A percentile compares a stretch with the other conserved stretches of the same genome.
phyloP scores from a whole-genome alignment of 2,888 invertebrate species.

The Diabrotica balteata region DNA sequence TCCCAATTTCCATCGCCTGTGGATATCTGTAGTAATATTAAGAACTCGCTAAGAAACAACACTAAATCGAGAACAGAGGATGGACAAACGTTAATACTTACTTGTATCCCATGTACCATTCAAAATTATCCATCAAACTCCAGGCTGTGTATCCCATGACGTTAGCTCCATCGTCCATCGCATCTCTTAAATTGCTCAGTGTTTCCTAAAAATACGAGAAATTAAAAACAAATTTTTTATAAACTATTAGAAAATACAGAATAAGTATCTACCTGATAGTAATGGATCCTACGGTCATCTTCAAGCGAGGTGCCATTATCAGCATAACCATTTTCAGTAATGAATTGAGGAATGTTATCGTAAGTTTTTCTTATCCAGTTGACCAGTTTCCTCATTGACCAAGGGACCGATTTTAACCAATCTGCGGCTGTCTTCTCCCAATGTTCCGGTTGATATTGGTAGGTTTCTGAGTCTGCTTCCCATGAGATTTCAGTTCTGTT shows the following conservation, averaged over 20 bases:
- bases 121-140: conserved; percentile 53
- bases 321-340: conserved; percentile 67
- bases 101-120: conserved; percentile 61
- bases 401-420: conserved; percentile 60
- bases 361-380: conserved; percentile 58
- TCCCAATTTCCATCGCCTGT: too few relatives aligned
- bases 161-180: conserved; percentile 47
- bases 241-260: background rate
- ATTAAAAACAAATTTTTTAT: background rate
- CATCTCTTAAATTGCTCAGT: conserved; percentile 57
- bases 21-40: too few relatives aligned
- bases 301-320: conserved; percentile 58
- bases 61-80: too few relatives aligned
- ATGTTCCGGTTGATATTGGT: conserved; percentile 22
- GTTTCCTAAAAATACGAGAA: conserved; percentile 54
- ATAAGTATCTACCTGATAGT: conserved; percentile 45
- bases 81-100: conserved; percentile 51
- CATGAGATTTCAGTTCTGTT: conserved; percentile 61
- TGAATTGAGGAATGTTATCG: conserved; percentile 63
- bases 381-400: conserved; percentile 67
- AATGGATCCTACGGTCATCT: conserved; percentile 62
- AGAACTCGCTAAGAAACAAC: too few relatives aligned
- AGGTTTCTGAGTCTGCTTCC: conserved; percentile 17
- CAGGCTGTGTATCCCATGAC: conserved; percentile 59
- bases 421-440: conserved; percentile 31